Evolutionary conservation across 2,797 vertebrate genomes (phyloP).

Genomic region (Urosaurus nigricauda): DNA sequence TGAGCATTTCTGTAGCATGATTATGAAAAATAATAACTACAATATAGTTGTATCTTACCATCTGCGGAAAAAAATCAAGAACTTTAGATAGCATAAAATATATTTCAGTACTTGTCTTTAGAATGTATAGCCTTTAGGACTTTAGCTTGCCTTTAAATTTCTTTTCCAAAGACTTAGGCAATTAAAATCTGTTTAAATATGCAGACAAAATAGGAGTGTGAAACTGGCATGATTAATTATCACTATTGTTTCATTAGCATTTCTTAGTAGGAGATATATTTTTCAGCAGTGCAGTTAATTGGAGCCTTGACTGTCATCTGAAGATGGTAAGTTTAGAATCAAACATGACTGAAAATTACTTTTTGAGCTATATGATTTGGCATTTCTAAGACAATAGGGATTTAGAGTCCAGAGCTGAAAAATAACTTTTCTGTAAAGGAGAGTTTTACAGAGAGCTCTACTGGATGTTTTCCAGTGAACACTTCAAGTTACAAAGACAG

Average conservation of each 20-base stretch:
- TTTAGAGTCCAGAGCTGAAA: constrained; percentile 4
- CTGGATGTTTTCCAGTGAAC: neutral
- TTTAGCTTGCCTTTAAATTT: neutral
- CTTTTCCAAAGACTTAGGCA: constrained; percentile 13
- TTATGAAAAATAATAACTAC: neutral
- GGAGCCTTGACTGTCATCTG: constrained; percentile 34
- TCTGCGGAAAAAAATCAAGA: neutral
- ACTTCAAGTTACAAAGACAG: neutral
- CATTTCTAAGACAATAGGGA: constrained; percentile 25
- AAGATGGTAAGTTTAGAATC: constrained; percentile 47
- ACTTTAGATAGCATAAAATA: neutral
- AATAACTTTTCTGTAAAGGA: constrained; percentile 7
- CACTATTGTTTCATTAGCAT: constrained; percentile 48
- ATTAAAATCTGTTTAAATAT: constrained; percentile 48
- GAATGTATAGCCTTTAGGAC: neutral
- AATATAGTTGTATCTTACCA: neutral
- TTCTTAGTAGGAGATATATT: constrained; percentile 40
- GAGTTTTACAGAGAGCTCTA: neutral
- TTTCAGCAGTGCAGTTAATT: constrained; percentile 34
- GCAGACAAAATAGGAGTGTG: neutral
- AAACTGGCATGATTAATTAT: constrained; percentile 48
- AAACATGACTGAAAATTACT: constrained; percentile 30
- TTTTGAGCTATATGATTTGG: constrained; percentile 31
- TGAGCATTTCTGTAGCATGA: neutral
- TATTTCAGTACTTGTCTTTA: neutral